Percentiles rank a stretch among this genome's conserved stretches.
phyloP scores from a whole-genome alignment of 1,140 invertebrate genomes.

The Nasonia longicornis region DNA sequence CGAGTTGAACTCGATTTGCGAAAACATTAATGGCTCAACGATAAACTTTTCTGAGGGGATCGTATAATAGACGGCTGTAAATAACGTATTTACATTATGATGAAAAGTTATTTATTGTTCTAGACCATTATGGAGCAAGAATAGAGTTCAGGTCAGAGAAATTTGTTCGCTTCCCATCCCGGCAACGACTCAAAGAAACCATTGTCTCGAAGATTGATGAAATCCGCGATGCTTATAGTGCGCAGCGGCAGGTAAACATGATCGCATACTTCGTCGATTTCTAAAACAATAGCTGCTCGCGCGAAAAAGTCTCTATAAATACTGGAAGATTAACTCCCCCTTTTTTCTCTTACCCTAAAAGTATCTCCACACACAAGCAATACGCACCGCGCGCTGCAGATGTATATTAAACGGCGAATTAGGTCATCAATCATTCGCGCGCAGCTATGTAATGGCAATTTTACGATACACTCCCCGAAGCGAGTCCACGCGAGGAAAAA shows the following conservation, averaged over 20 bases:
- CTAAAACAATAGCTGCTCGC: constrained; percentile 10
- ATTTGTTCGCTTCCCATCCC: neutral
- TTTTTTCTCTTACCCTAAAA: too few species aligned
- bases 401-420: neutral
- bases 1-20: neutral
- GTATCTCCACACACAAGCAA: too few species aligned
- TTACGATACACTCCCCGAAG: neutral
- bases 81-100: neutral
- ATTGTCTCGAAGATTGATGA: constrained; percentile 32
- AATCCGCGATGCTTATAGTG: neutral
- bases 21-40: neutral
- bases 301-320: too few species aligned
- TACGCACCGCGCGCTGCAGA: too few species aligned
- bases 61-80: neutral
- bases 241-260: neutral
- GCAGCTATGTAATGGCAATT: neutral
- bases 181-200: neutral
- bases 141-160: neutral
- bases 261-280: neutral
- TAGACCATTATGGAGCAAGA: neutral
- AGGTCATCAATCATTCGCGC: neutral
- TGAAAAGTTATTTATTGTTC: constrained; percentile 7
- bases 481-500: neutral
- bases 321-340: too few species aligned
- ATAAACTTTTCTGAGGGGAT: neutral